Evolutionary conservation across 2,113 vertebrate genomes (phyloP), one percentile per base, ranked within the genome.

Genomic region (Rattus rattus): DNA sequence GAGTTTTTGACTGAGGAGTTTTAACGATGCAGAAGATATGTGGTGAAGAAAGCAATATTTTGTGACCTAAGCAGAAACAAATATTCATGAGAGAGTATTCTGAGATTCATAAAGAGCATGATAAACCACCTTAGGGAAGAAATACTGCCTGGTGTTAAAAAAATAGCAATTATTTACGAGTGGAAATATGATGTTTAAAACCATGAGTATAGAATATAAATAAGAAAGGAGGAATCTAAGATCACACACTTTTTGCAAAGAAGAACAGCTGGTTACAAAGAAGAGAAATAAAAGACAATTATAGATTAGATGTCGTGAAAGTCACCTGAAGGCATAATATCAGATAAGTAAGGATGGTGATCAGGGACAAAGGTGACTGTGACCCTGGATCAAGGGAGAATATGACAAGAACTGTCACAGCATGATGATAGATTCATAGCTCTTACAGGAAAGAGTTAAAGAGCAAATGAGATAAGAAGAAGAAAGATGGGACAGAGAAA

Each of bases 141-240:
- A 90, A 43, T 88, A 30, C 24, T 3, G 20, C 59, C 30, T 70
- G 11, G 56, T 75, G 26, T 11, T 81, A 28, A 54, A 88, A 54
- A 36, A 39, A n/a, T 39, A 8, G 28, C n/a, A 84, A 10, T 33
- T 86, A 61, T 86, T 80, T 16, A 75, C 26, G 11, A 73, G 20
- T 94, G 26, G 92, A 86, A 86, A 84, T 24, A 88, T 61, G 17
- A 47, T 92, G 26, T 83, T 72, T 90, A 92, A 75, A 95, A 28
- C 16, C 69, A 75, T 39, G 19, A 14, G 22, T 11, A 87, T 1
- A 24, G 47, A 85, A 39, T 88, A 30, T 65, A 83, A 90, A 47
- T 39, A 73, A 49, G 65, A 76, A 14, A 13, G 87, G 70, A 12
- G 63, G 22, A n/a, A 81, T 59, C 52, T 39, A n/a, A 76, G 36